Evolutionary conservation across 1,140 invertebrate species (phyloP), one percentile per base, ranked within the genome.

Genomic region (Dendroctonus valens): DNA sequence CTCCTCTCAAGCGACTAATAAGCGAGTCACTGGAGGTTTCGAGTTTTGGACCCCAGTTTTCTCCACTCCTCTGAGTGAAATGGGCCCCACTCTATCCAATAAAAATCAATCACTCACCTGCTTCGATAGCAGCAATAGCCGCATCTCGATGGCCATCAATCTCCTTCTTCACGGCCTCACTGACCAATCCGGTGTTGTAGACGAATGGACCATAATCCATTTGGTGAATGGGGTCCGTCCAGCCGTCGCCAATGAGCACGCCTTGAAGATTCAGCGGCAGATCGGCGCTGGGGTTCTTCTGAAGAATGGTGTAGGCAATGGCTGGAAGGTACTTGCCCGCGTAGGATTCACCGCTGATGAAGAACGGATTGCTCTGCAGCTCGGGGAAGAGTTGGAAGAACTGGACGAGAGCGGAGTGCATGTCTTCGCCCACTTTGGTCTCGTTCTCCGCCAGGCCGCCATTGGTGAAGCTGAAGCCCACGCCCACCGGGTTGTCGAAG

Each of bases 401-500:
- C 73, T 92, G 90, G 7, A 82, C 75, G 5, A 91, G 69, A 0
- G 86, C 86, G 39, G 76, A 78, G 70, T 89, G 86, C 0, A 91
- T 71, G 74, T 91, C 83, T 52, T 82, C 76, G 2, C 87, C 89
- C 7, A 91, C 82, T 73, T 83, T 70, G 7, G 83, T 84, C 78
- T 91, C 83, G 76, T 88, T 87, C 37, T 80, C 82, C 3, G 83
- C 80, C 74, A 85, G 86, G n/a, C 87, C 85, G n/a, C 78, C 78
- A 9, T 86, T 81, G 2, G 89, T 90, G 68, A 89, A 90, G 77
- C 89, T 91, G 73, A 83, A 91, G 2, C 89, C 89, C 44, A 90
- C 87, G 9, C 90, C 90, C 8, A 92, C 91, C 5, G 93, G 93
- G 76, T 92, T 93, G 75, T 95, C 92, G 54, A 94, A 89, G 72